These are phyloP conservation scores for Cromileptes altivelis DNA, from an alignment of 2,113 vertebrate species.

Conservation along the genomic window DNA sequence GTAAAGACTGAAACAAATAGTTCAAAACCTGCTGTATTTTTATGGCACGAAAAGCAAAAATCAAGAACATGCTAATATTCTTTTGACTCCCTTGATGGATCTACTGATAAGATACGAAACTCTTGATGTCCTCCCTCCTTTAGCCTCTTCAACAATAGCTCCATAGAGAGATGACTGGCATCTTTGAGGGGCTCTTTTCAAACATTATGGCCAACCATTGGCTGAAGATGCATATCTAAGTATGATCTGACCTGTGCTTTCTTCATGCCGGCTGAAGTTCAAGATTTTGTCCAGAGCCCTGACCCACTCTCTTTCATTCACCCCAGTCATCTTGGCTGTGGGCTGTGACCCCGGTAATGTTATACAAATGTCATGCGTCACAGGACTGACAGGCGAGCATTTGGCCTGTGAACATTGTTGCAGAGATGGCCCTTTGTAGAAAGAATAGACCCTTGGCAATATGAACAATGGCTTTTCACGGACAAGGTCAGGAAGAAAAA, in stretches of 20 bases:
- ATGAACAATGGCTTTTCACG: conserved; percentile 58
- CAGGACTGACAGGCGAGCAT: conserved; percentile 54
- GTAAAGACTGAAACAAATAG: neutral
- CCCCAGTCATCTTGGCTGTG: conserved; percentile 49
- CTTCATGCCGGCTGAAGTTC: conserved; percentile 69
- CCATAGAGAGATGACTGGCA: conserved; percentile 18
- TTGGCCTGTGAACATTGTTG: conserved; percentile 40
- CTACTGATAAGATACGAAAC: conserved; percentile 29
- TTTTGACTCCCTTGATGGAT: conserved; percentile 23
- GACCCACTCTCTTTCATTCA: conserved; percentile 62
- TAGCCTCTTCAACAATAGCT: conserved; percentile 42
- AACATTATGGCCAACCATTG: conserved; percentile 39
- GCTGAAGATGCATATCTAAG: conserved; percentile 73
- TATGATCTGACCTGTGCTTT: conserved; percentile 62
- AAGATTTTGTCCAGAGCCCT: conserved; percentile 62
- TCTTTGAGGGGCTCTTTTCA: conserved; percentile 45
- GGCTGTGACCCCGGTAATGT: conserved; percentile 70
- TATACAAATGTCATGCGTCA: conserved; percentile 76
- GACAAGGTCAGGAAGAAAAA: conserved; percentile 44
- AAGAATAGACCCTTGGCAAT: conserved; percentile 45
- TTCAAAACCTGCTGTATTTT: neutral
- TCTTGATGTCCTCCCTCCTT: conserved; percentile 34
- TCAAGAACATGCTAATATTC: neutral
- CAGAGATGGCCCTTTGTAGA: conserved; percentile 55
- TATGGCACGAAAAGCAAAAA: neutral